These are phyloP conservation scores for Porphyrio hochstetteri DNA, from an alignment of 2,113 vertebrate species.

Conservation along the genomic window DNA sequence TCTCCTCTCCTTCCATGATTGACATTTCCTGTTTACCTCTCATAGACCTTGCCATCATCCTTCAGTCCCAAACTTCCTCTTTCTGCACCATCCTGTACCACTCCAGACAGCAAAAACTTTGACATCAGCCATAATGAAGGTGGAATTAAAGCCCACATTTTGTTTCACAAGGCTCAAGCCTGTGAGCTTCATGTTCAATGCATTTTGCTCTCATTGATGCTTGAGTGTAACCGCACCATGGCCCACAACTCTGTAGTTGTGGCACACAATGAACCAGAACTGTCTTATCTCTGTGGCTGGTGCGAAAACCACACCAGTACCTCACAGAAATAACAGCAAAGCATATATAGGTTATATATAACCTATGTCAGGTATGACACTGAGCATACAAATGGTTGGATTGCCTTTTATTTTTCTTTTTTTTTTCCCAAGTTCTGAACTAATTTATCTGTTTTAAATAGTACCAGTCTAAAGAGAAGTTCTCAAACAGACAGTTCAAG, in stretches of 20 bases:
- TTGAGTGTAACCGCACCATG: not conserved
- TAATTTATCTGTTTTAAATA: not conserved
- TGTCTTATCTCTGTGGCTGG: not conserved
- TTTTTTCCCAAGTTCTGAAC: not conserved
- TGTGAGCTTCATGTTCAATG: not conserved
- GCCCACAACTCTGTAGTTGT: not conserved
- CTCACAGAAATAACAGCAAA: not conserved
- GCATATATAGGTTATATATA: not conserved
- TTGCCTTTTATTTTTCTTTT: not conserved
- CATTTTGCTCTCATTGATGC: not conserved
- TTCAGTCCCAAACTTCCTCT: not conserved
- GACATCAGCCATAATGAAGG: conserved; percentile 1
- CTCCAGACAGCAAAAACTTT: not conserved
- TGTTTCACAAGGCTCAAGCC: not conserved
- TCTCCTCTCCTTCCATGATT: conserved; percentile 8
- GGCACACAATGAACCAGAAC: not conserved
- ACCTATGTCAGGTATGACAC: not conserved
- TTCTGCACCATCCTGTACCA: not conserved
- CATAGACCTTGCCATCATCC: not conserved
- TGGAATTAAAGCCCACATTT: not conserved
- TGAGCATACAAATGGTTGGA: not conserved
- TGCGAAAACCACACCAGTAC: not conserved
- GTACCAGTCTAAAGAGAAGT: not conserved
- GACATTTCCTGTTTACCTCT: conserved; percentile 37
- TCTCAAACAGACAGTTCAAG: not conserved